Base-by-base conservation (phyloP, 2,888 invertebrate genomes). In the Melinaea marsaeus region DNA sequence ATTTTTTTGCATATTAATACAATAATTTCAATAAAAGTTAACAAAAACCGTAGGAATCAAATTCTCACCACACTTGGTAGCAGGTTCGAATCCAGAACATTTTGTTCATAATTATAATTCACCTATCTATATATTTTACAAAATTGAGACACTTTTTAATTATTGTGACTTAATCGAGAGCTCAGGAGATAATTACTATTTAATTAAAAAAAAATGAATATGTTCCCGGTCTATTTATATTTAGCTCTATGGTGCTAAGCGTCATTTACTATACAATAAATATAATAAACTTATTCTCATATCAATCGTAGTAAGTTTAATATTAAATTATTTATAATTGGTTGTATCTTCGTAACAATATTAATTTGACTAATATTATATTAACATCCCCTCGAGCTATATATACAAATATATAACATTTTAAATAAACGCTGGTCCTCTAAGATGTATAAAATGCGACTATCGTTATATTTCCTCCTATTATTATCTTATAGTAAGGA, bases 21-120 rank as follows among this genome's bases (percentile, higher is more conserved):
- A 22, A 51, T 22, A 48, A 48, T 48, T 48, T 13, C 13, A 48
- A 6, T 51, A 32, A 51, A 22, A 48, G 48, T n/a, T 48, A 48
- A 48, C 48, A 48, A 48, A 48, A 37, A 42, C 9, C 42, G 9
- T 51, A 32, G 11, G 3, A 9, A 32, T 51, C 32, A 51, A 48
- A 32, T 3, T 51, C 32, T 51, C 80, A 80, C 71, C 74, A 74
- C 69, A 71, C 72, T 74, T 73, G 72, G 72, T 71, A 71, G 69
- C 65, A 71, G 71, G 68, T 62, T 54, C 60, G 66, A 68, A 71
- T 73, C 72, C 69, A 78, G 79, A 83, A 81, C 79, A 68, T 74
- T 85, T 86, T 86, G 86, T 84, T 87, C 86, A 81, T 76, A 81
- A 76, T 81, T 81, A 84, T 71, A 84, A 84, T 85, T 82, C 73